A percentile compares a stretch with the other conserved stretches of the same genome.
Evolutionary conservation across 2,797 vertebrate genomes (phyloP).

Genomic region (Poeciliopsis turneri): DNA sequence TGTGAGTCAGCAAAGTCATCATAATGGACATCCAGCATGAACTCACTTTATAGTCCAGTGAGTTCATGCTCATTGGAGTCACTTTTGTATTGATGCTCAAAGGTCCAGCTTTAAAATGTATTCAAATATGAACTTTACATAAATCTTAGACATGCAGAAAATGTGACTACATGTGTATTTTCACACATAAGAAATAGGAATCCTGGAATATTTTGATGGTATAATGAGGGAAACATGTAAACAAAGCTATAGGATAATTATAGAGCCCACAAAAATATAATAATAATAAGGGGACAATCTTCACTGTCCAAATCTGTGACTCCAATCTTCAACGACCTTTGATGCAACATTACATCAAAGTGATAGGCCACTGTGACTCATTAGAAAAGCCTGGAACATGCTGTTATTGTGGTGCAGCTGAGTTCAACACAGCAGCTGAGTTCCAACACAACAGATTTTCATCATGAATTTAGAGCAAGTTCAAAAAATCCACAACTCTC

Average conservation of each 20-base stretch:
- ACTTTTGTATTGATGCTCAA: neutral
- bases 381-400: neutral
- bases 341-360: neutral
- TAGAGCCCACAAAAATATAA: too few species aligned
- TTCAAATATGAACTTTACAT: neutral
- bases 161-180: neutral
- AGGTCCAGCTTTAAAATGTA: neutral
- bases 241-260: too few species aligned
- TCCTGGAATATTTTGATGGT: neutral
- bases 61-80: too few species aligned
- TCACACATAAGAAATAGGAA: neutral
- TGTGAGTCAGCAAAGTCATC: conserved; percentile 78
- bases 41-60: neutral
- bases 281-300: neutral
- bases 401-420: neutral
- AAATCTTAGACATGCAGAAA: neutral
- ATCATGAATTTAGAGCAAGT: conserved; percentile 31
- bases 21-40: neutral
- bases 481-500: conserved; percentile 20
- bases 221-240: neutral
- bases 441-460: conserved; percentile 24
- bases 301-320: neutral
- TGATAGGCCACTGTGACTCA: neutral
- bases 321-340: neutral
- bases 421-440: neutral